Conservation (phyloP, 2,888 invertebrate genomes). For the Hofmannophila pseudospretella region DNA sequence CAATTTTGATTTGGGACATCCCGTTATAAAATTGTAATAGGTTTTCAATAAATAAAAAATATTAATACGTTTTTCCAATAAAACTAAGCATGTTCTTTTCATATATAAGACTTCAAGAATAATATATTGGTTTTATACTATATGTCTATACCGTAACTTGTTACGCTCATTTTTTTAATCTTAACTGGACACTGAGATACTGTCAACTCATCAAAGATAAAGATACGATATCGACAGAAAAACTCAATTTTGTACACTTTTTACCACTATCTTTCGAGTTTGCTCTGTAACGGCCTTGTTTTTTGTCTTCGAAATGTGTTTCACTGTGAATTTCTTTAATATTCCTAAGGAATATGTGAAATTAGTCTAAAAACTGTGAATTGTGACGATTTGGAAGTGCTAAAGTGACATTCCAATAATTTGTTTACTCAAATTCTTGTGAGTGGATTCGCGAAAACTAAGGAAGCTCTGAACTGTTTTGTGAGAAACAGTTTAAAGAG, state of each 20-base stretch:
- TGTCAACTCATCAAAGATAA: background rate
- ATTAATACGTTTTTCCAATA: too few species aligned
- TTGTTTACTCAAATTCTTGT: slow-evolving; percentile 42
- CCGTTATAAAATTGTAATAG: too few species aligned
- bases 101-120: too few species aligned
- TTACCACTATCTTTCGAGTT: slow-evolving; percentile 2
- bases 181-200: background rate
- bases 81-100: too few species aligned
- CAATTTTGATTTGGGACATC: too few species aligned
- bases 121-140: too few species aligned
- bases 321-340: background rate
- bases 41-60: too few species aligned
- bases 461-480: slow-evolving; percentile 27
- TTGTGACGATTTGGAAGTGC: background rate
- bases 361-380: background rate
- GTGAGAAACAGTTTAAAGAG: slow-evolving; percentile 16
- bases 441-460: slow-evolving; percentile 25
- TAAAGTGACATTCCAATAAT: slow-evolving; percentile 29
- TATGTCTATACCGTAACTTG: slow-evolving; percentile 6
- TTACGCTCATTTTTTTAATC: background rate
- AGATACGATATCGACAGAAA: slow-evolving; percentile 1
- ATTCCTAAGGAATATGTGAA: background rate
- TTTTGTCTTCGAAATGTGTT: background rate
- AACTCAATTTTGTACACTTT: background rate
- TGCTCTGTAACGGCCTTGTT: background rate